Conservation (phyloP, 1,140 invertebrate species). For the Euglossa dilemma region DNA sequence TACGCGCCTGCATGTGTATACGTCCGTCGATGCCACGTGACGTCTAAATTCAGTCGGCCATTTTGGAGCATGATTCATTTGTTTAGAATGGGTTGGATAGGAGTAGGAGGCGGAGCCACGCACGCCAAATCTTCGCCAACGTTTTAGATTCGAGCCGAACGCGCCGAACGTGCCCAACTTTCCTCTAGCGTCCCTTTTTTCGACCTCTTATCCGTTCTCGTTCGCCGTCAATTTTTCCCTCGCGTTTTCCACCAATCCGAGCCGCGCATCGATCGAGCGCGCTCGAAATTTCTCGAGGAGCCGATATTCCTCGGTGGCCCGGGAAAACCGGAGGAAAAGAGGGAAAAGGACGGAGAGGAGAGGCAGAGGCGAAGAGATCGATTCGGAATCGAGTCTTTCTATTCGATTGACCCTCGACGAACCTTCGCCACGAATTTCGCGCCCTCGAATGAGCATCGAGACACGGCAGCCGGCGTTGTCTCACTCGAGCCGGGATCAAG, state of each 20-base stretch:
- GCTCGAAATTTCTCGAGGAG: neutral
- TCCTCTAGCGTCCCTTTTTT: neutral
- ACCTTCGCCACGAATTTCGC: constrained; percentile 57
- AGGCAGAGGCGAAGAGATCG: neutral
- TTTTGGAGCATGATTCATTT: constrained; percentile 82
- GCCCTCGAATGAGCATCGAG: constrained; percentile 61
- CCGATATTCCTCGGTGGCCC: neutral
- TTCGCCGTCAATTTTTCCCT: neutral
- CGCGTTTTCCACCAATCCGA: neutral
- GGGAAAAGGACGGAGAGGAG: neutral
- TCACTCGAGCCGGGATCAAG: constrained; percentile 62
- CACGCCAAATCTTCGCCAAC: constrained; percentile 75
- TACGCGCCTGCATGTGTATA: constrained; percentile 43
- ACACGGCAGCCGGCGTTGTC: constrained; percentile 46
- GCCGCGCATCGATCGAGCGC: too few relatives aligned
- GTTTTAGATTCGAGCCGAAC: constrained; percentile 67
- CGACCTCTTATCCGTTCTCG: neutral
- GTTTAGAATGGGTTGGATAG: constrained; percentile 81
- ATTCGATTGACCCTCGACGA: constrained; percentile 29
- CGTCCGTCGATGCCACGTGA: constrained; percentile 73
- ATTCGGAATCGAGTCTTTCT: neutral
- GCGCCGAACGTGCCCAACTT: neutral
- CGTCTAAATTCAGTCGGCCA: constrained; percentile 81
- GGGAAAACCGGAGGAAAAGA: neutral
- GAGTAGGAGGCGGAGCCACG: constrained; percentile 79